Conservation (phyloP, 2,113 vertebrate species). For the Pungitius pungitius region DNA sequence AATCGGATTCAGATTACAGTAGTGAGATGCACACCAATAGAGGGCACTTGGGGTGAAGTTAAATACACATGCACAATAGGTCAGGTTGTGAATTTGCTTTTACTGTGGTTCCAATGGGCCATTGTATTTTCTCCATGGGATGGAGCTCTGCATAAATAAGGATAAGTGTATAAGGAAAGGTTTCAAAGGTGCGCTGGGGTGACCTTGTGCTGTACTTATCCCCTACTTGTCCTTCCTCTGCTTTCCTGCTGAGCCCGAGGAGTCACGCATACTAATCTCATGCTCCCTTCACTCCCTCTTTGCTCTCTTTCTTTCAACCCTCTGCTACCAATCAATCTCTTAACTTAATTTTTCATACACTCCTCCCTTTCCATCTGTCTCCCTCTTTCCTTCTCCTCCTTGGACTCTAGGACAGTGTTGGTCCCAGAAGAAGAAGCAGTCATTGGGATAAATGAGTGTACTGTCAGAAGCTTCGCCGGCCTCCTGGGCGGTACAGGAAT, state of each 20-base stretch:
- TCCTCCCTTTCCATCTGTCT: slow-evolving; percentile 12
- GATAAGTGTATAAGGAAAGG: slow-evolving; percentile 40
- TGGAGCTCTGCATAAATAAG: slow-evolving; percentile 50
- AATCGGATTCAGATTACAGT: not conserved
- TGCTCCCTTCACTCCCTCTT: slow-evolving; percentile 15
- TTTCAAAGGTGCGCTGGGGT: slow-evolving; percentile 46
- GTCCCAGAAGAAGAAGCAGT: slow-evolving; percentile 33
- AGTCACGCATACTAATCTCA: slow-evolving; percentile 35
- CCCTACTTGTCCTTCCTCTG: slow-evolving; percentile 53
- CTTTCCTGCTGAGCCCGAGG: slow-evolving; percentile 37
- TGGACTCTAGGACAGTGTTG: slow-evolving; percentile 13
- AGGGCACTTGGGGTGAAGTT: not conserved
- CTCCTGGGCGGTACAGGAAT: slow-evolving; percentile 41
- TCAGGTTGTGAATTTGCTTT: slow-evolving; percentile 35
- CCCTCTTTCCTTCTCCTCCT: slow-evolving; percentile 5
- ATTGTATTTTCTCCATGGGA: slow-evolving; percentile 34
- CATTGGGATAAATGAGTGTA: slow-evolving; percentile 47
- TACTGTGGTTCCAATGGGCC: not conserved
- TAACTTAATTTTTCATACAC: not conserved
- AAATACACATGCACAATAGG: slow-evolving; percentile 29
- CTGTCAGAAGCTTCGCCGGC: slow-evolving; percentile 49
- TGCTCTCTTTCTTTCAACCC: slow-evolving; percentile 14
- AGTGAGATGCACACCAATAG: not conserved
- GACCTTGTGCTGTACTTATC: slow-evolving; percentile 52
- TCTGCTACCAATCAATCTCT: slow-evolving; percentile 7